A percentile compares a stretch with the other conserved stretches of the same genome.
Evolutionary conservation across 1,140 invertebrate species (phyloP).

Genomic region (Episyrphus balteatus): DNA sequence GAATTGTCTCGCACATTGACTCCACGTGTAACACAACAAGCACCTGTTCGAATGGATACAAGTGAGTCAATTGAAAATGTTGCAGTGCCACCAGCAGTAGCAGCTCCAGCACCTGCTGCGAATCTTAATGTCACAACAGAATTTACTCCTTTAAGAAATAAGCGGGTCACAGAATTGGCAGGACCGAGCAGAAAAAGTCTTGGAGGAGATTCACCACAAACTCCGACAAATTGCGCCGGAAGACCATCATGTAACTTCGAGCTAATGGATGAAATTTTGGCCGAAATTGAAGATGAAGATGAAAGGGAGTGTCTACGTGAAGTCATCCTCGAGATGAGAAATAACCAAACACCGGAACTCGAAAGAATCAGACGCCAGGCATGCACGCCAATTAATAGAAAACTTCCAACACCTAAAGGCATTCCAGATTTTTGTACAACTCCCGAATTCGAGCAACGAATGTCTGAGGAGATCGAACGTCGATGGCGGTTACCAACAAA

Average conservation of each 20-base stretch:
- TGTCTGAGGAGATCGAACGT: constrained; percentile 30
- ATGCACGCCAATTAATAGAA: constrained; percentile 24
- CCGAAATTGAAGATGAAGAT: constrained; percentile 19
- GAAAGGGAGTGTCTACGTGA: constrained; percentile 24
- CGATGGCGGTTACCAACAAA: constrained; percentile 29
- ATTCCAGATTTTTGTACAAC: constrained; percentile 31
- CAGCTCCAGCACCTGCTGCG: background rate
- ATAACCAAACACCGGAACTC: constrained; percentile 30
- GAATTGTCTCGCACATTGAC: background rate
- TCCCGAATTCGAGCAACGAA: constrained; percentile 27
- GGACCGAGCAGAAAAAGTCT: constrained; percentile 5
- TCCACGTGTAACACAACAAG: background rate
- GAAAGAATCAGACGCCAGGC: constrained; percentile 27
- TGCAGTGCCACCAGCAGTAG: background rate
- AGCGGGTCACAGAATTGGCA: constrained; percentile 24
- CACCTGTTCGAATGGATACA: background rate
- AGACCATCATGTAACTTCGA: constrained; percentile 19
- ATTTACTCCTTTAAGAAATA: constrained; percentile 26
- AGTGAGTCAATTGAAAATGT: background rate
- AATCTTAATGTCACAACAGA: constrained; percentile 5
- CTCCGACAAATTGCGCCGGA: constrained; percentile 14
- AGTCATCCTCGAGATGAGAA: constrained; percentile 28
- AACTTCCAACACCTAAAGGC: constrained; percentile 14
- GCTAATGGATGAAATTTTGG: constrained; percentile 22
- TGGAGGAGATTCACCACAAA: constrained; percentile 18